phyloP scores from a whole-genome alignment of 1,140 invertebrate genomes.

The Ruditapes philippinarum region DNA sequence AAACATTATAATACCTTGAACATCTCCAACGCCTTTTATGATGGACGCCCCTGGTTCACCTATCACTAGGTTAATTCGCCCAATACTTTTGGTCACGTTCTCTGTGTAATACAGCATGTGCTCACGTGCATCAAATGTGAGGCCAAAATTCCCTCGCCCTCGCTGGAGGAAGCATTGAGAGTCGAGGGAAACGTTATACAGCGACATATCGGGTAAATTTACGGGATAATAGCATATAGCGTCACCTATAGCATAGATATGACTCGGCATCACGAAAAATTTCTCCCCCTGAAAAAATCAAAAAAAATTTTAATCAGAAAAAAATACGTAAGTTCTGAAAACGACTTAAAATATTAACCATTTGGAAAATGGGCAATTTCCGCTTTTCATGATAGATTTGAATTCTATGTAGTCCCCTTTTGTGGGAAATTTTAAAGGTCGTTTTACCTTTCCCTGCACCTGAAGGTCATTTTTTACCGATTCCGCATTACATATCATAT shows the following conservation, averaged over 20 bases:
- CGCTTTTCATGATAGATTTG: too few relatives aligned
- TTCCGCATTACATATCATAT: too few relatives aligned
- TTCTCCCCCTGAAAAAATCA: constrained; percentile 60
- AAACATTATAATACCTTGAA: too few relatives aligned
- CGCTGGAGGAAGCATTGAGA: constrained; percentile 76
- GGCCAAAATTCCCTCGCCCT: constrained; percentile 68
- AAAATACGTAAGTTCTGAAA: too few relatives aligned
- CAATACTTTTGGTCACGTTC: constrained; percentile 76
- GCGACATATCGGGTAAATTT: constrained; percentile 78
- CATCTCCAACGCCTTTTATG: constrained; percentile 74
- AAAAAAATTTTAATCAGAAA: too few relatives aligned
- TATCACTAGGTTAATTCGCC: constrained; percentile 67
- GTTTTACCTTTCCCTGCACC: too few relatives aligned
- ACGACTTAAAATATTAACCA: too few relatives aligned
- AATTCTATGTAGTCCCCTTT: too few relatives aligned
- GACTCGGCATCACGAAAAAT: constrained; percentile 73
- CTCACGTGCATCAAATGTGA: constrained; percentile 72
- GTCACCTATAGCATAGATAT: constrained; percentile 77
- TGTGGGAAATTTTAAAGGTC: too few relatives aligned
- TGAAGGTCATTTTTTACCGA: too few relatives aligned
- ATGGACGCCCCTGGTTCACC: constrained; percentile 67
- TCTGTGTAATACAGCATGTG: constrained; percentile 77
- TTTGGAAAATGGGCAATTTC: too few relatives aligned
- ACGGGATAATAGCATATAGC: constrained; percentile 79
- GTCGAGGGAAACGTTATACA: constrained; percentile 75